Base-by-base conservation (phyloP, 2,797 vertebrate genomes). In the Sternarchorhynchus goeldii region DNA sequence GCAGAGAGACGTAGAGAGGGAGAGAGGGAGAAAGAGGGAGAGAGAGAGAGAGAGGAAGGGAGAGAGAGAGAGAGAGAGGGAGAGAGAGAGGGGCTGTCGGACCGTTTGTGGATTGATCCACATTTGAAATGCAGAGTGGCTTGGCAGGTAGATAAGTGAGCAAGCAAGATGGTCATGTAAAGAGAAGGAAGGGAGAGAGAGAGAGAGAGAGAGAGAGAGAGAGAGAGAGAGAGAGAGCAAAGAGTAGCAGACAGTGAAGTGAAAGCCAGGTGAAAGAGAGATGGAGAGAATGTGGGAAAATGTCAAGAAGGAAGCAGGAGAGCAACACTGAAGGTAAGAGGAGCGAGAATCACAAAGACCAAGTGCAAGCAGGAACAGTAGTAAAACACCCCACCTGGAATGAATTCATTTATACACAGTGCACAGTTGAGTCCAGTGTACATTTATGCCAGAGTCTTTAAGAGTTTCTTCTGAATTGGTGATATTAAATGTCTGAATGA, bases 71-170 rank as follows among this genome's bases (percentile, higher is more conserved):
- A 34, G 62, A 56, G 45, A 41, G 59, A 39, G 50, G 41, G 34
- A 17, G 69, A 18, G 29, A 5, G 58, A 1, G 2, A 12, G 10
- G 14, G 45, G 45, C 12, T 25, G 25, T 25, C 25, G 25, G 10
- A 7, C 39, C 6, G 36, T 55, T 29, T 78, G 59, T 45, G 53
- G 58, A 85, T 82, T 82, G 79, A 84, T 82, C 36, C 16, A 73
- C 56, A 55, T 85, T 79, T 82, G 70, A 85, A 83, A 82, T 84
- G 79, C 81, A 82, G 75, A 75, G 66, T 66, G n/a, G 65, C 21
- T 79, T 68, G 64, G 68, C 69, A 81, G 68, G 63, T n/a, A 62
- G 76, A 59, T 12, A 18, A 75, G 21, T 58, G 71, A 75, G 18
- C 53, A 63, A 76, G 73, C 76, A 78, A 62, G 66, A 79, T 73